Conservation (phyloP, 2,888 invertebrate genomes). For the Nomada ruficornis region DNA sequence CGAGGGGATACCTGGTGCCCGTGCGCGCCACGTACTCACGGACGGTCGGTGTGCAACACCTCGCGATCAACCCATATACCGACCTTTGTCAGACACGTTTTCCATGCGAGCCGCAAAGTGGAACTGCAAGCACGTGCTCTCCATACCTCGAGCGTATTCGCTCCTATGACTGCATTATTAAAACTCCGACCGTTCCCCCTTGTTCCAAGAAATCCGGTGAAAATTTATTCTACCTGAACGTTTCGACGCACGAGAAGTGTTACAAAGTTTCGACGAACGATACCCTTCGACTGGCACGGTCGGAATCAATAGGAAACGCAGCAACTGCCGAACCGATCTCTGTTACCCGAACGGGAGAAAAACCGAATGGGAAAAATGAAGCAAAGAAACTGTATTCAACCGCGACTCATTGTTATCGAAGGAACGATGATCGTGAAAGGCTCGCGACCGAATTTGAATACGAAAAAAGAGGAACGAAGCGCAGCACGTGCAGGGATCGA, state of each 20-base stretch:
- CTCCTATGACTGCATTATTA: neutral
- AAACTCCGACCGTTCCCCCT: neutral
- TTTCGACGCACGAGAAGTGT: no score
- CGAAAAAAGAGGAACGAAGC: conserved; percentile 8
- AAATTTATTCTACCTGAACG: no score
- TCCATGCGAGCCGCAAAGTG: conserved; percentile 2
- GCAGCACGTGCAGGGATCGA: conserved; percentile 35
- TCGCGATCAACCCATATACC: conserved; percentile 34
- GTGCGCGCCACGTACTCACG: conserved; percentile 33
- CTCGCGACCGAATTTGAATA: conserved; percentile 28
- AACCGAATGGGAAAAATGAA: neutral
- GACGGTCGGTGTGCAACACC: conserved; percentile 40
- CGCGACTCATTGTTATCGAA: conserved; percentile 16
- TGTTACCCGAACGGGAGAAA: neutral
- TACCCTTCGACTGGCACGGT: no score
- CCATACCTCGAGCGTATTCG: neutral
- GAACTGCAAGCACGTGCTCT: conserved; percentile 39
- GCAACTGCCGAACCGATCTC: neutral
- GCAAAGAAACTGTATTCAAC: neutral
- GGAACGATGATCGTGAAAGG: neutral
- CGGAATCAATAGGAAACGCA: neutral
- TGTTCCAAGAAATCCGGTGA: no score
- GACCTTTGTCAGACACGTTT: conserved; percentile 20
- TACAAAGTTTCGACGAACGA: no score
- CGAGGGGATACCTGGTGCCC: conserved; percentile 32